Evolutionary conservation across 2,888 invertebrate genomes (phyloP), one percentile per base, ranked within the genome.

Genomic region (Tenthredo livida): DNA sequence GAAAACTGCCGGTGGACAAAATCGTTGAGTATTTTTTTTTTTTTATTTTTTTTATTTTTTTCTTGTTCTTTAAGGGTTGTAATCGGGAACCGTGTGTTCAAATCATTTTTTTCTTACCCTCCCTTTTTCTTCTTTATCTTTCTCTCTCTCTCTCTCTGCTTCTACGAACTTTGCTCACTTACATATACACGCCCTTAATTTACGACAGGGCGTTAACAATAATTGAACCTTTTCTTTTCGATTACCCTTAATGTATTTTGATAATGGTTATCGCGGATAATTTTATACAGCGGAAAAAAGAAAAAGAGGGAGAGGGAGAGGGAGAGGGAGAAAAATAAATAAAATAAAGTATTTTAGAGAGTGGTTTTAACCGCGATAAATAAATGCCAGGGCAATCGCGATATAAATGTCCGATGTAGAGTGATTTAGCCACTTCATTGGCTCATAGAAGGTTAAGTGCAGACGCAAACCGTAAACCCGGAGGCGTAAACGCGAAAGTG

Each of bases 381-480:
- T 91, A 92, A 90, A 89, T 91, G 91, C 90, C 50, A 88, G 88
- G 88, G 88, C 90, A 87, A 89, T 90, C 89, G 90, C 87, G 89
- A 88, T 90, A 89, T 90, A 90, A 92, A 90, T 88, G 90, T 89
- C 88, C 87, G 88, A 85, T 88, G 88, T 90, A 89, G 90, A 92
- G 91, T 90, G 91, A 91, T 90, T 90, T 89, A 88, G 87, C 87
- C 88, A 89, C 88, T 90, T 89, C 87, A 90, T 90, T 90, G 90
- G 90, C 88, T 87, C 89, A 88, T 88, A 89, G 88, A 88, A 88
- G 89, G 88, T 89, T 88, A 89, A 90, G 90, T 90, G 89, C 88
- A 88, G 87, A 87, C 88, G 89, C 88, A 87, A 87, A 87, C 88
- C 90, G 88, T 89, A 89, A 89, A 88, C 83, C 88, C 87, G 61